Evolutionary conservation across 1,140 invertebrate genomes (phyloP).

Genomic region (Planococcus citri): DNA sequence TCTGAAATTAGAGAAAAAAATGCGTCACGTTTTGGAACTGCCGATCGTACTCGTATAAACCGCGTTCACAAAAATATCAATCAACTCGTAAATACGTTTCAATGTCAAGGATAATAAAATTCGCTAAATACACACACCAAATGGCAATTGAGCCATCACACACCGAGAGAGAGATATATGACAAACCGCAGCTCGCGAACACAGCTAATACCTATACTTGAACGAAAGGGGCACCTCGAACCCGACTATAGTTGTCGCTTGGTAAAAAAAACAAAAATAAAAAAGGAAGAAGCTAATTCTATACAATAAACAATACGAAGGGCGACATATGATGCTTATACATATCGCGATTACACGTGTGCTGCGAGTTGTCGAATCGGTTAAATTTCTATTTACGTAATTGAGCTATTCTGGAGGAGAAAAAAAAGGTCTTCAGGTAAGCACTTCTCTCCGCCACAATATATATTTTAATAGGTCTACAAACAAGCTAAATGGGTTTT

Average conservation of each 20-base stretch:
- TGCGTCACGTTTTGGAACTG: constrained; percentile 33
- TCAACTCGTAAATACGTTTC: not conserved
- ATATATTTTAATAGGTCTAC: too few species aligned
- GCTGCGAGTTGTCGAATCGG: not conserved
- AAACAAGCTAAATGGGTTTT: too few species aligned
- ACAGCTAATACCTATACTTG: not conserved
- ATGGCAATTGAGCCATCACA: not conserved
- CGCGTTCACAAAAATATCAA: not conserved
- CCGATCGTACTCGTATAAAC: too few species aligned
- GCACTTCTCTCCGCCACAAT: too few species aligned
- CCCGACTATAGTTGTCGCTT: not conserved
- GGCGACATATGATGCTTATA: not conserved
- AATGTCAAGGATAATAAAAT: not conserved
- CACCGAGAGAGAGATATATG: too few species aligned
- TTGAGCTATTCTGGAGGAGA: not conserved
- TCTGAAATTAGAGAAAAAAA: constrained; percentile 43
- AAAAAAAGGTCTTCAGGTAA: not conserved
- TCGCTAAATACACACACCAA: not conserved
- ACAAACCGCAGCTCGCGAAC: not conserved
- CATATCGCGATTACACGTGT: not conserved
- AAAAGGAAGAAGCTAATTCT: constrained; percentile 15
- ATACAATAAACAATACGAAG: constrained; percentile 13
- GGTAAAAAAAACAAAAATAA: not conserved
- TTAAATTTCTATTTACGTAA: not conserved
- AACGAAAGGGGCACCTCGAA: not conserved